These are phyloP conservation scores for Phalera bucephala DNA, from an alignment of 2,888 invertebrate species.

Conservation along the genomic window DNA sequence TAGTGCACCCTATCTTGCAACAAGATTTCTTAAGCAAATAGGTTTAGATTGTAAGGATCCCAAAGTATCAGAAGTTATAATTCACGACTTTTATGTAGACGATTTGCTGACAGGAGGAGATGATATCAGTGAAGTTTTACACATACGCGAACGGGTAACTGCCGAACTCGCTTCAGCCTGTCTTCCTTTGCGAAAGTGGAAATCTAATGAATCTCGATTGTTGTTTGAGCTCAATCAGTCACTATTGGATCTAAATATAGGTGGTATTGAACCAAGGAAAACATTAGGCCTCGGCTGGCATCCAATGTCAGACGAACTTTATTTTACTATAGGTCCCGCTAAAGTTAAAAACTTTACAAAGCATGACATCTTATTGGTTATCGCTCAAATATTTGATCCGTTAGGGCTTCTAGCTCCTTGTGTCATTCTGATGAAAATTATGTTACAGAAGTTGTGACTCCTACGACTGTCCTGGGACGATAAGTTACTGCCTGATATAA, in stretches of 20 bases:
- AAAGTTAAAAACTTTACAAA: no score
- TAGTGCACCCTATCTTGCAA: constrained; percentile 30
- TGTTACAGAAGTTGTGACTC: no score
- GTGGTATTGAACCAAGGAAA: constrained; percentile 1
- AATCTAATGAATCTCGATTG: constrained; percentile 1
- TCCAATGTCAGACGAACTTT: neutral
- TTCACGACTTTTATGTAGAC: no score
- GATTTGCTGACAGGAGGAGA: no score
- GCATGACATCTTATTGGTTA: constrained; percentile 2
- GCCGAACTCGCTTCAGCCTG: constrained; percentile 3
- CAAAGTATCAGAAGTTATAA: no score
- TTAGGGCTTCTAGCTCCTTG: constrained; percentile 1
- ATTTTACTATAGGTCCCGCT: no score
- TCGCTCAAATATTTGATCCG: constrained; percentile 5
- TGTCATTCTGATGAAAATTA: no score
- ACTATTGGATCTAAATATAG: constrained; percentile 1
- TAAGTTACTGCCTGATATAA: no score
- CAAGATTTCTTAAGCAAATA: no score
- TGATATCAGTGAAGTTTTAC: neutral
- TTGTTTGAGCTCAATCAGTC: no score
- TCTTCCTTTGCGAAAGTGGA: no score
- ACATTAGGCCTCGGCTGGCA: constrained; percentile 3
- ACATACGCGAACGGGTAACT: constrained; percentile 1
- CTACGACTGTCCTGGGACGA: constrained; percentile 2
- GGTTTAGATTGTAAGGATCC: no score